phyloP scores from a whole-genome alignment of 2,888 invertebrate genomes.

The Monochamus alternatus region DNA sequence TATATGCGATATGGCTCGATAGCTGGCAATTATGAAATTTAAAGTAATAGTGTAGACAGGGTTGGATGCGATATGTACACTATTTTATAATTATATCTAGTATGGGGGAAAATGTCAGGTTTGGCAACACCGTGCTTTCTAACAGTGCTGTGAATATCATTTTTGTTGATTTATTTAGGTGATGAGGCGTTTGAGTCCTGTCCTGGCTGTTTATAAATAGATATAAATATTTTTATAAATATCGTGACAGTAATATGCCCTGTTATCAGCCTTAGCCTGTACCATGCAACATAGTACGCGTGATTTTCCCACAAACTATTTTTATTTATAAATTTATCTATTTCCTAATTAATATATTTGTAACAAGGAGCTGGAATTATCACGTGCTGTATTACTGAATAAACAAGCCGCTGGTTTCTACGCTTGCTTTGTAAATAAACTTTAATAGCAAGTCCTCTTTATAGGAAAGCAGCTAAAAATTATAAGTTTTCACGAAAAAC shows the following conservation, averaged over 20 bases:
- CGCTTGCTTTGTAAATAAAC: not conserved
- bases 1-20: not conserved
- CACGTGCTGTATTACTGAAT: slow-evolving; percentile 8
- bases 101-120: too few species aligned
- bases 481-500: not conserved
- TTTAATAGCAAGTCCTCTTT: not conserved
- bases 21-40: not conserved
- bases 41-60: not conserved
- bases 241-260: slow-evolving; percentile 1
- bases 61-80: not conserved
- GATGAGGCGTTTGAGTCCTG: not conserved
- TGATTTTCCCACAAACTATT: slow-evolving; percentile 20
- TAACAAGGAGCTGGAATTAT: not conserved
- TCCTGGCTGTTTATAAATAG: slow-evolving; percentile 2
- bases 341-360: slow-evolving; percentile 8
- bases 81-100: too few species aligned
- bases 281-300: slow-evolving; percentile 11
- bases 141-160: not conserved
- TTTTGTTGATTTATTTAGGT: too few species aligned
- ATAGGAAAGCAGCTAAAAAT: not conserved
- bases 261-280: slow-evolving; percentile 3
- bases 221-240: slow-evolving; percentile 12
- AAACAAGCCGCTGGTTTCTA: not conserved
- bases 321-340: slow-evolving; percentile 10
- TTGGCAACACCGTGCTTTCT: not conserved